Evolutionary conservation across 2,888 invertebrate species (phyloP), one percentile per base, ranked within the genome.

Genomic region (Drosophila trichaetosa): DNA sequence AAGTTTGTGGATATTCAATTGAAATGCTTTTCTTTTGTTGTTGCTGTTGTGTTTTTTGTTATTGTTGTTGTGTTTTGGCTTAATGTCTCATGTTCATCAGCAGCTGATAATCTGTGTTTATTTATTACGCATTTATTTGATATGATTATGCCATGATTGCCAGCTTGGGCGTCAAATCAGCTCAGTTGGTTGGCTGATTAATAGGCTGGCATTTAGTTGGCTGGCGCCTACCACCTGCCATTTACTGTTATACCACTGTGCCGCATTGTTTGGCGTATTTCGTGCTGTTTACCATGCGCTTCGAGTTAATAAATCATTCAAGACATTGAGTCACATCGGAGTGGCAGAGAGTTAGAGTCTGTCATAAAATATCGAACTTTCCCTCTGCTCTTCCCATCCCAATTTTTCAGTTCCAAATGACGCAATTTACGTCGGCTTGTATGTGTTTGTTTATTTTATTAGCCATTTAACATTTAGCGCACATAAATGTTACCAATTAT

Each of bases 401-500:
- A 40, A 42, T 10, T 21, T 29, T 31, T 33, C 53, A 33, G 64
- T 63, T 61, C 51, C 66, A 84, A 75, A 56, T 84, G 82, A 82
- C 67, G 85, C 80, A 89, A 87, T 80, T 79, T 73, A 49, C 54
- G 58, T 61, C 46, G 38, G 58, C 29, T 10, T 74, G 13, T 54
- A 18, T 48, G 33, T 82, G 13, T 33, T 21, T 52, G 40, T 40
- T 10, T 51, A 48, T 83, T 79, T 85, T 85, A 87, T 82, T 87
- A 62, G 69, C 88, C 86, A 89, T 87, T 87, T 81, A 87, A 73
- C 85, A 87, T 89, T 87, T 84, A 71, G 73, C 82, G 87, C 89
- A 76, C 87, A 87, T 84, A 82, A 89, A 80, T 74, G 87, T 72
- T 82, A 72, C 87, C 75, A 84, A 86, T 89, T 87, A 89, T 89